Conservation (phyloP, 2,888 invertebrate genomes). For the Entomobrya proxima region DNA sequence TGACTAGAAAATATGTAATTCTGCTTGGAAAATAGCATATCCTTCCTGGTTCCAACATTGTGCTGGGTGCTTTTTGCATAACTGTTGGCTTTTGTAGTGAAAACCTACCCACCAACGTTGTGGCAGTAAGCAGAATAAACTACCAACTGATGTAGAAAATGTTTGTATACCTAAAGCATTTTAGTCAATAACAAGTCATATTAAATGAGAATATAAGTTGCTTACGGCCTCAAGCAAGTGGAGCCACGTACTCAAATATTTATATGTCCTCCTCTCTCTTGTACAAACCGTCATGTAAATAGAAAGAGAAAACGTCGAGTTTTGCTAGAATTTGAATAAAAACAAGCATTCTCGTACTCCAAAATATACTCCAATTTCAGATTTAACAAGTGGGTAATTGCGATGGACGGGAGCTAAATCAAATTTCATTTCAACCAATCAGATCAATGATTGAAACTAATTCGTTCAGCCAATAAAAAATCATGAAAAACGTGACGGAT, state of each 20-base stretch:
- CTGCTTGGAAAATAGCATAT: not conserved
- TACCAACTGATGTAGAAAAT: no score
- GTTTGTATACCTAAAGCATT: not conserved
- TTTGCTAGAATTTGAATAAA: not conserved
- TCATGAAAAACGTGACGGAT: no score
- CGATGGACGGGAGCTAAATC: no score
- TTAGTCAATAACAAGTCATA: conserved; percentile 1
- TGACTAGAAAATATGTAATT: conserved; percentile 10
- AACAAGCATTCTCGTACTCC: not conserved
- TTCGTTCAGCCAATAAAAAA: no score
- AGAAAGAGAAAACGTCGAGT: not conserved
- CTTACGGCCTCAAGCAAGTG: not conserved
- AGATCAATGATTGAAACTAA: no score
- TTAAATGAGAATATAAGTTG: not conserved
- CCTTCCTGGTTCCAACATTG: conserved; percentile 3
- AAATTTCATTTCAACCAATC: no score
- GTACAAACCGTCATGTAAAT: not conserved
- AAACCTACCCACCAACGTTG: not conserved
- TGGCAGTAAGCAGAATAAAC: not conserved
- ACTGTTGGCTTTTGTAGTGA: not conserved
- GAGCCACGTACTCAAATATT: not conserved
- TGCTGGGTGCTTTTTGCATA: no score
- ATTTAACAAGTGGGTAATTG: no score
- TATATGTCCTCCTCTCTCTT: not conserved
- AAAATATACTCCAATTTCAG: no score